phyloP scores from a whole-genome alignment of 2,113 vertebrate species.

The Ginglymostoma cirratum region DNA sequence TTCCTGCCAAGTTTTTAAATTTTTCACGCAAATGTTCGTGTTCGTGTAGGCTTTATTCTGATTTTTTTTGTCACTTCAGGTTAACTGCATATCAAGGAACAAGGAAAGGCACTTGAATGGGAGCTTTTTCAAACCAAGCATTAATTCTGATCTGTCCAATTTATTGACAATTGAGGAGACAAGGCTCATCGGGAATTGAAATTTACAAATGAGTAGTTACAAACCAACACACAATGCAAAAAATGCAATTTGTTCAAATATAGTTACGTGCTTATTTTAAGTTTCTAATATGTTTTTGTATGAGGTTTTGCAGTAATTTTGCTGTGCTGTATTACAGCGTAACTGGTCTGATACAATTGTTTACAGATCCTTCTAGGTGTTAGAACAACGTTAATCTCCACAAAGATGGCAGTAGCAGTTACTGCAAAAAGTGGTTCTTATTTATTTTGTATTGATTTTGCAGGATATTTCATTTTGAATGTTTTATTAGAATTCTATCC shows the following conservation, averaged over 20 bases:
- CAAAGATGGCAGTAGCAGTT: neutral
- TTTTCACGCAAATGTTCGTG: neutral
- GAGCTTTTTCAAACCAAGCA: constrained; percentile 31
- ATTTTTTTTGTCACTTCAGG: constrained; percentile 32
- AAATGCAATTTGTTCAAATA: neutral
- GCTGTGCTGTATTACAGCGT: neutral
- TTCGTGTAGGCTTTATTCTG: constrained; percentile 24
- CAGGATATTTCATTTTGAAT: neutral
- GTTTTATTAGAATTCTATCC: neutral
- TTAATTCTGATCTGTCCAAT: constrained; percentile 13
- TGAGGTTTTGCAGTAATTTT: neutral
- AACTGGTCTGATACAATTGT: neutral
- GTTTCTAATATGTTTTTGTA: constrained; percentile 20
- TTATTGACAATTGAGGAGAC: neutral
- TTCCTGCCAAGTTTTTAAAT: neutral
- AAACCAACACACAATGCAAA: constrained; percentile 18
- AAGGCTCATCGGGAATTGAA: constrained; percentile 26
- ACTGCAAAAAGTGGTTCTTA: constrained; percentile 9
- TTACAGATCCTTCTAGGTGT: neutral
- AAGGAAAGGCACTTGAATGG: constrained; percentile 27
- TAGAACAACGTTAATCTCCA: neutral
- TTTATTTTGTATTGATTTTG: constrained; percentile 13
- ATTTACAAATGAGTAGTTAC: constrained; percentile 12
- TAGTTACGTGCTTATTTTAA: neutral
- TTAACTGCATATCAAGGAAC: constrained; percentile 27